Conservation (phyloP, 1,140 invertebrate genomes). For the Drosophila micromelanica region DNA sequence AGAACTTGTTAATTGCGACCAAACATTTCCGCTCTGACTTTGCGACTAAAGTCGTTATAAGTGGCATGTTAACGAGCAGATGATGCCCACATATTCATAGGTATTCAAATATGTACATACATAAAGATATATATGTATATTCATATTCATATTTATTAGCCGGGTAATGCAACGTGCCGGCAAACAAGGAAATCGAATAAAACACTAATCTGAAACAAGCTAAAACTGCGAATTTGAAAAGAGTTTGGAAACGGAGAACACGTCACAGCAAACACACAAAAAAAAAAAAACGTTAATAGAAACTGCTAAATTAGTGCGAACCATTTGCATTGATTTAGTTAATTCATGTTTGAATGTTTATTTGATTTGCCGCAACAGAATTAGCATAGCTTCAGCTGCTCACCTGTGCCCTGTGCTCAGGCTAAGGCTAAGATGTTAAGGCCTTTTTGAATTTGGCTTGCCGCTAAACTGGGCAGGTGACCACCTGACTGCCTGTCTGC, state of each 20-base stretch:
- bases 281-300: constrained; percentile 51
- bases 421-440: background rate
- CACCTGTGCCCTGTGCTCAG: constrained; percentile 10
- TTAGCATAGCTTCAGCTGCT: constrained; percentile 5
- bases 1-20: constrained; percentile 65
- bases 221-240: background rate
- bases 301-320: constrained; percentile 74
- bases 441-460: background rate
- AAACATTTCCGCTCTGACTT: constrained; percentile 62
- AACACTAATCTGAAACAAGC: background rate
- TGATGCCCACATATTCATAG: constrained; percentile 1
- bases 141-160: background rate
- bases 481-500: background rate
- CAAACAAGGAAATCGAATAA: constrained; percentile 43
- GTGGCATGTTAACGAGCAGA: constrained; percentile 51
- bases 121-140: constrained; percentile 1
- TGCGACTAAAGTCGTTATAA: constrained; percentile 45
- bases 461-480: background rate
- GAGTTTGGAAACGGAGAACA: constrained; percentile 18
- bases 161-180: constrained; percentile 34
- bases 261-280: constrained; percentile 48
- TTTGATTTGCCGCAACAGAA: constrained; percentile 58
- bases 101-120: constrained; percentile 10
- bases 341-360: constrained; percentile 69
- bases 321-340: constrained; percentile 73